Conservation (phyloP, 2,888 invertebrate genomes). For the Xestia c-nigrum region DNA sequence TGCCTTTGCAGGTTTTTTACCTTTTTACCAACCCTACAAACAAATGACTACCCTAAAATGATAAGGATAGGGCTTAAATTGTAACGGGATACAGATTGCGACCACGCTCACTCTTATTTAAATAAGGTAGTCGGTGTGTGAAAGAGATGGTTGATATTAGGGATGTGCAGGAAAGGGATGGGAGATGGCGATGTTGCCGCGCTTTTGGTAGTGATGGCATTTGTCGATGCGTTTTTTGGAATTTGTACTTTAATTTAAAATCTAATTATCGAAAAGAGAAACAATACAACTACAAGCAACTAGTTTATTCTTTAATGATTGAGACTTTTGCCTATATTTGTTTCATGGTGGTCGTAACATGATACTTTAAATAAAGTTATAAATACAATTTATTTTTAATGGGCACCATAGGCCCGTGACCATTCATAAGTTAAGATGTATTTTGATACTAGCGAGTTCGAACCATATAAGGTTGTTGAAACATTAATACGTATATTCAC, state of each 20-base stretch:
- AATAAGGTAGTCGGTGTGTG: slow-evolving; percentile 88
- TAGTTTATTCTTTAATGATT: not conserved
- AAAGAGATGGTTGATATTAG: slow-evolving; percentile 77
- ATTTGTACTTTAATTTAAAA: slow-evolving; percentile 26
- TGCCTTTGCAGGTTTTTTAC: slow-evolving; percentile 82
- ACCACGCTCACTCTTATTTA: slow-evolving; percentile 87
- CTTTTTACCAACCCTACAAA: slow-evolving; percentile 71
- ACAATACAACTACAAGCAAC: not conserved
- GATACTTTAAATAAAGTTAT: slow-evolving; percentile 30
- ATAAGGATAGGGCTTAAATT: slow-evolving; percentile 74
- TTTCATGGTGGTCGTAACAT: slow-evolving; percentile 13
- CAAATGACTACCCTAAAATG: slow-evolving; percentile 70
- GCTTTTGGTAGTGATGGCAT: slow-evolving; percentile 81
- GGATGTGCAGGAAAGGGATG: slow-evolving; percentile 80
- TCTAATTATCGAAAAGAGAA: not conserved
- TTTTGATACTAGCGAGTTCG: slow-evolving; percentile 3
- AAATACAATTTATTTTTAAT: slow-evolving; percentile 31
- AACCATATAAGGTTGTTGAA: slow-evolving; percentile 27
- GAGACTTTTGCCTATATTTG: not conserved
- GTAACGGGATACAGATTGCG: slow-evolving; percentile 69
- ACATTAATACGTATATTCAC: slow-evolving; percentile 32
- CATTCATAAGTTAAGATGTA: slow-evolving; percentile 17
- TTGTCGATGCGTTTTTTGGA: slow-evolving; percentile 67
- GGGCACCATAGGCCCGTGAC: not conserved
- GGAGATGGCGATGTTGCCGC: slow-evolving; percentile 83